Evolutionary conservation across 2,797 vertebrate species (phyloP), one percentile per base, ranked within the genome.

Genomic region (Lemur catta): DNA sequence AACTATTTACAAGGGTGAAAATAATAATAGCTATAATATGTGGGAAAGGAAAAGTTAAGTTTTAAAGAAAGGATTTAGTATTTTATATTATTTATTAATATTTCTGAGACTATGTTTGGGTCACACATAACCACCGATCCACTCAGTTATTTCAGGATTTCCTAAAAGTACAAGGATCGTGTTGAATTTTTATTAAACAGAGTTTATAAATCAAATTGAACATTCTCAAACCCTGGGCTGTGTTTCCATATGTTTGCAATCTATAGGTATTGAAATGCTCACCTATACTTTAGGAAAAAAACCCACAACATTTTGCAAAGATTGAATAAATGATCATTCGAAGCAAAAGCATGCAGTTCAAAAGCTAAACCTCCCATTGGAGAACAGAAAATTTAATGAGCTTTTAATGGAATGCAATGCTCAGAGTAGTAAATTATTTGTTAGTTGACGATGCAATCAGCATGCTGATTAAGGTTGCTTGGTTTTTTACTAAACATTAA

Each of bases 341-440:
- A 85, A 98, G 98, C 96, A 98, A 98, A 98, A 98, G 90, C 94
- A 94, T 94, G 97, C 97, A 88, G 98, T 98, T 98, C 97, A 98
- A 98, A 98, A 98, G 95, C 98, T 98, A 98, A 98, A 98, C 98
- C 98, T 99, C 98, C 98, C 98, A 98, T 98, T 99, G 98, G 98
- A 99, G 98, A 99, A 98, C 95, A 98, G 98, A 98, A 99, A 98
- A 98, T 98, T 98, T 99, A 99, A 99, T 99, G 99, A 99, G 98
- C 97, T 98, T 99, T 98, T 99, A 99, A 99, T 99, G 98, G 98
- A 98, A 99, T 98, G 98, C 98, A 98, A 97, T 98, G 98, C 98
- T 98, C 98, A 94, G 98, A 98, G 98, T 98, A 98, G 98, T 99
- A 99, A 99, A 99, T 99, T 99, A 99, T 99, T 99, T 99, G 99